Base-by-base conservation (phyloP, 2,113 vertebrate species). In the Saccopteryx leptura region DNA sequence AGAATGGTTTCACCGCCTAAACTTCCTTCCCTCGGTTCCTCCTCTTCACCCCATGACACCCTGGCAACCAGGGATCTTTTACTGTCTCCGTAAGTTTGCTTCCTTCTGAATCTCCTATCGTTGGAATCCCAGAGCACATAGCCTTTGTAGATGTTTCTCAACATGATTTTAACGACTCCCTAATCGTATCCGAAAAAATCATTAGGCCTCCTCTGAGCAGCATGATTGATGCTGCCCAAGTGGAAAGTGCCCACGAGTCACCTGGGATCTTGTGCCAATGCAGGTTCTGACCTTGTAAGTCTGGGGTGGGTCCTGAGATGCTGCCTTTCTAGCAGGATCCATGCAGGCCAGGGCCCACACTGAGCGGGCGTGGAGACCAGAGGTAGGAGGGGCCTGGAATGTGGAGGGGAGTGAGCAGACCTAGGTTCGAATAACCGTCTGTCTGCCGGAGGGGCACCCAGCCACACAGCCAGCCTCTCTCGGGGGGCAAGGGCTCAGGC, bases 181-280 rank as follows among this genome's bases (percentile, higher is more conserved):
- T 12, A 66, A 65, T 60, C 1, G 0, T 28, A 6, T 10, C 33
- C 33, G 50, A 74, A 66, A 50, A 61, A 21, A 31, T 4, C 23
- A 6, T 12, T 9, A n/a, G 24, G 39, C 54, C 68, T 1, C 68
- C 31, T 46, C 24, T 56, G n/a, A 60, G 58, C 54, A 50, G 83
- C 8, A 1, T 5, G 19, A 56, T 6, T 8, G 5, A 4, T 23
- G 19, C 48, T 52, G 69, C 54, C 46, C 46, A 21, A 8, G 17
- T 2, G 7, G 52, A n/a, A 68, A n/a, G 19, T 1, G 7, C 39
- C 31, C 31, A 18, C 0, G 5, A 11, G 0, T 31, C n/a, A 9
- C 63, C 54, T 3, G 4, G 60, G 48, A 66, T 7, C 60, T 61
- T 46, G 52, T 39, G 66, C 52, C 86, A 26, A 61, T 3, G 12